Evolutionary conservation across 2,888 invertebrate genomes (phyloP).

Genomic region (Lepidochrysops patricia): DNA sequence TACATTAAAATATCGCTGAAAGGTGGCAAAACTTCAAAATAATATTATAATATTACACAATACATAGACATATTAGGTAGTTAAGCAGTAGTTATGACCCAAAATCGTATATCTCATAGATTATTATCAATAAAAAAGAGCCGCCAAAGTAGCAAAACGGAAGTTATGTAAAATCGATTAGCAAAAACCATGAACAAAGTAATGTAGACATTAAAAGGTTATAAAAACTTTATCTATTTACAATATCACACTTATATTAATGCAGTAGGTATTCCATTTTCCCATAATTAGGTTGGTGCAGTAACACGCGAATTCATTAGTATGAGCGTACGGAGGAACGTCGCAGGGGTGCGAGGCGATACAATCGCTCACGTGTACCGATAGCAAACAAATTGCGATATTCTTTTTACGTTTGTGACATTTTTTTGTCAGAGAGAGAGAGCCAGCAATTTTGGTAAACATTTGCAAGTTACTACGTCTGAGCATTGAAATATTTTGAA

Average conservation of each 20-base stretch:
- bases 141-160: not conserved
- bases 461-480: too few relatives aligned
- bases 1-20: too few relatives aligned
- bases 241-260: slow-evolving; percentile 23
- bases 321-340: slow-evolving; percentile 35
- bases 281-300: slow-evolving; percentile 37
- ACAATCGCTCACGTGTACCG: slow-evolving; percentile 27
- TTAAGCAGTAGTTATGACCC: too few relatives aligned
- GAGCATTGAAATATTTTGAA: too few relatives aligned
- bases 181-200: not conserved
- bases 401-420: too few relatives aligned
- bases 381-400: slow-evolving; percentile 21
- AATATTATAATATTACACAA: too few relatives aligned
- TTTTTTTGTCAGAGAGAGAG: too few relatives aligned
- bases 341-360: slow-evolving; percentile 36
- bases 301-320: slow-evolving; percentile 48
- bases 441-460: too few relatives aligned
- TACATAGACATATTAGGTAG: too few relatives aligned
- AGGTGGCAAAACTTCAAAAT: too few relatives aligned
- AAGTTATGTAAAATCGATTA: not conserved
- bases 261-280: slow-evolving; percentile 32
- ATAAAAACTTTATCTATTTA: slow-evolving; percentile 25
- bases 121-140: not conserved
- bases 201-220: slow-evolving; percentile 22
- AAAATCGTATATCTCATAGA: too few relatives aligned